phyloP scores from a whole-genome alignment of 2,797 vertebrate species.

The Geotrypetes seraphini region DNA sequence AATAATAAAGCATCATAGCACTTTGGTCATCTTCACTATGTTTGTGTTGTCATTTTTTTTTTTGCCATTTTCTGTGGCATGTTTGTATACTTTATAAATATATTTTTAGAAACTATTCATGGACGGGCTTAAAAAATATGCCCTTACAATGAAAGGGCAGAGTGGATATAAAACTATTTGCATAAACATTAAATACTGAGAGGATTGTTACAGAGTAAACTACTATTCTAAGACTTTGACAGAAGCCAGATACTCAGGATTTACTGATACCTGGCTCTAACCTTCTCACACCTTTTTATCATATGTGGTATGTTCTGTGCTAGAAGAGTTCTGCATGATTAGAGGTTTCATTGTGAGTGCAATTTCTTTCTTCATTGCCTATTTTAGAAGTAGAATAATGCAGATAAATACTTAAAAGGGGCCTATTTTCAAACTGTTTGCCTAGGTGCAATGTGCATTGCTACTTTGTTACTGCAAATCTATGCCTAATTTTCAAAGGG shows the following conservation, averaged over 20 bases:
- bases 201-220: constrained; percentile 15
- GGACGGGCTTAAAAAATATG: constrained; percentile 25
- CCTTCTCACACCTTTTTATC: neutral
- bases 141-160: constrained; percentile 27
- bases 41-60: no score
- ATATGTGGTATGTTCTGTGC: fast-evolving
- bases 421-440: no score
- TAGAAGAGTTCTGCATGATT: fast-evolving
- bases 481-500: no score
- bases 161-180: constrained; percentile 18
- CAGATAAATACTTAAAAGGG: no score
- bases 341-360: neutral
- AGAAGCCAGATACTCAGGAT: neutral
- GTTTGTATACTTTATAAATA: constrained; percentile 10
- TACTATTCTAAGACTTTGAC: neutral
- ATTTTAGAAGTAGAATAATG: constrained; percentile 22
- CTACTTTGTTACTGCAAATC: no score
- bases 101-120: constrained; percentile 39
- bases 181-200: constrained; percentile 13
- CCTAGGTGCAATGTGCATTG: no score
- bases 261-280: neutral
- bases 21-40: no score
- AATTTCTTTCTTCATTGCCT: constrained; percentile 17
- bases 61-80: neutral
- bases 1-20: no score